These are phyloP conservation scores for Battus philenor DNA, from an alignment of 1,140 invertebrate genomes.

Conservation along the genomic window DNA sequence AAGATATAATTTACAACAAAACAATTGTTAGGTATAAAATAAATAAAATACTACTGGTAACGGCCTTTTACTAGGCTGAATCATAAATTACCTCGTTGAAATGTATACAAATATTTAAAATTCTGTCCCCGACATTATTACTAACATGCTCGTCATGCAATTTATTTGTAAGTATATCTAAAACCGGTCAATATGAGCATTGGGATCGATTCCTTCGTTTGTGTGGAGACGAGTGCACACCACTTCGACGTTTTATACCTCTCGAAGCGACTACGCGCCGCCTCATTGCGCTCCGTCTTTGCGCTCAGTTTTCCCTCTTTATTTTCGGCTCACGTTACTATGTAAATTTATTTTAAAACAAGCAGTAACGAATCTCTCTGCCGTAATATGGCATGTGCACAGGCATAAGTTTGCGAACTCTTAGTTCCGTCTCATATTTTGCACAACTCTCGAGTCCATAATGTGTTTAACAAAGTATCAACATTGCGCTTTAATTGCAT, in stretches of 20 bases:
- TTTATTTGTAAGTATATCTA: too few relatives aligned
- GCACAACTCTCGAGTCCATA: constrained; percentile 3
- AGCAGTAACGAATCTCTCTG: constrained; percentile 35
- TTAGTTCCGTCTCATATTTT: constrained; percentile 5
- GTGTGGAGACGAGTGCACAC: constrained; percentile 58
- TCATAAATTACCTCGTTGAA: too few relatives aligned
- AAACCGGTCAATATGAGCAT: too few relatives aligned
- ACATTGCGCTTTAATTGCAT: not conserved
- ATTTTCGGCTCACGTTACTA: constrained; percentile 65
- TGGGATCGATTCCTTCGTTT: constrained; percentile 57
- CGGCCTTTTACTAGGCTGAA: too few relatives aligned
- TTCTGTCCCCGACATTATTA: too few relatives aligned
- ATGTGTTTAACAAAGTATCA: constrained; percentile 8
- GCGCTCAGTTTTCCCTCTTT: constrained; percentile 63
- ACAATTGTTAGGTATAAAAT: too few relatives aligned
- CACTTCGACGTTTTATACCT: constrained; percentile 73
- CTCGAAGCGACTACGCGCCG: constrained; percentile 66
- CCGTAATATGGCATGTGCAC: constrained; percentile 9
- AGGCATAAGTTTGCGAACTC: constrained; percentile 6
- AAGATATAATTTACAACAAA: too few relatives aligned
- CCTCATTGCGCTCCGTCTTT: constrained; percentile 69
- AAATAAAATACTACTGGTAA: too few relatives aligned
- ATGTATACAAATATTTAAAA: too few relatives aligned
- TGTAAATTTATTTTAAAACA: constrained; percentile 68
- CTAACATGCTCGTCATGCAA: too few relatives aligned